Conservation (phyloP, 2,113 vertebrate genomes). For the Coturnix japonica region DNA sequence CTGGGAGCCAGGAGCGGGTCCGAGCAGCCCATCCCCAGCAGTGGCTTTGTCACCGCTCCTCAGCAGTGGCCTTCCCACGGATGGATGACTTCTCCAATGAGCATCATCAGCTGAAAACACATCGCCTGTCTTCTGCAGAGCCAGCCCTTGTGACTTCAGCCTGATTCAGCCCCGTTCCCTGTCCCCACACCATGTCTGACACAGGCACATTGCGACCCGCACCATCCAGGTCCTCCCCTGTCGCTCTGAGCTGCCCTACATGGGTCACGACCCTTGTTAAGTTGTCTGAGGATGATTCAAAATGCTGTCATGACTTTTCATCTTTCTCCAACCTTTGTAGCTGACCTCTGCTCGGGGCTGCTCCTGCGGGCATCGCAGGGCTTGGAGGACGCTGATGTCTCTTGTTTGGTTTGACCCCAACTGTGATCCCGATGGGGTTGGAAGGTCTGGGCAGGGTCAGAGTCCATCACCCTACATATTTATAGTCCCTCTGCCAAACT, state of each 20-base stretch:
- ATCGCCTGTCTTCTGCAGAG: not conserved
- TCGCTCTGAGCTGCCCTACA: not conserved
- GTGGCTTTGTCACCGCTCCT: not conserved
- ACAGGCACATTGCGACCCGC: not conserved
- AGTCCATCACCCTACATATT: not conserved
- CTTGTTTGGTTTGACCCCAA: not conserved
- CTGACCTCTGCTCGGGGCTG: not conserved
- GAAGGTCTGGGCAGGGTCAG: not conserved
- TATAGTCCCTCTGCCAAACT: not conserved
- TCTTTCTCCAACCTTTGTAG: not conserved
- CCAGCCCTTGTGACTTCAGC: not conserved
- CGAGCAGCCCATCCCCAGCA: not conserved
- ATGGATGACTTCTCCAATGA: not conserved
- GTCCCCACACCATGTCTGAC: accelerated
- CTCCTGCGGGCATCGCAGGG: accelerated
- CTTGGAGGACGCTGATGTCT: not conserved
- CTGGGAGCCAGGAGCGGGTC: not conserved
- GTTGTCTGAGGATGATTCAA: not conserved
- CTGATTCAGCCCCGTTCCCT: not conserved
- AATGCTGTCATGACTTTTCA: not conserved
- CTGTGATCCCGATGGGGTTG: not conserved
- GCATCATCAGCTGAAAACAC: not conserved
- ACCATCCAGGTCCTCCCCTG: not conserved
- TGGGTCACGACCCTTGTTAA: not conserved
- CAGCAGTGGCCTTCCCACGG: not conserved